These are phyloP conservation scores for Volucella inflata DNA, from an alignment of 2,888 invertebrate species.

Conservation along the genomic window DNA sequence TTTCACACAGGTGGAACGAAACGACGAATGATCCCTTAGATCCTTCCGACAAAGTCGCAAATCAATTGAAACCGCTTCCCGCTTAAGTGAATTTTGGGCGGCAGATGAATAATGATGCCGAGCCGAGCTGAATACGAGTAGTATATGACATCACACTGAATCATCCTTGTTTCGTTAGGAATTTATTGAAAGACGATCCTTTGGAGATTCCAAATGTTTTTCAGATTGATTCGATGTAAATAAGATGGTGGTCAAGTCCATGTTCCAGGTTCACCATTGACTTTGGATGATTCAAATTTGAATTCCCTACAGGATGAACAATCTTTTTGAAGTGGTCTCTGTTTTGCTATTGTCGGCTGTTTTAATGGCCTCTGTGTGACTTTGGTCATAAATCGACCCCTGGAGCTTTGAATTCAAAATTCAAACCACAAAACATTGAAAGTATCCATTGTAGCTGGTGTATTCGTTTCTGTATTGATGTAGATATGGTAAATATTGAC, in stretches of 20 bases:
- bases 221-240: slow-evolving; percentile 46
- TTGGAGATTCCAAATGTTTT: slow-evolving; percentile 42
- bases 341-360: not conserved
- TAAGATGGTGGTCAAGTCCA: slow-evolving; percentile 37
- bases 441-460: slow-evolving; percentile 23
- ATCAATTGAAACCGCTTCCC: slow-evolving; percentile 64
- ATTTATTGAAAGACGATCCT: slow-evolving; percentile 50
- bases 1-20: slow-evolving; percentile 68
- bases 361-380: slow-evolving; percentile 35
- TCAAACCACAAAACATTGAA: slow-evolving; percentile 53
- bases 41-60: slow-evolving; percentile 73
- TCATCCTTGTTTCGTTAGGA: slow-evolving; percentile 58
- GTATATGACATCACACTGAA: slow-evolving; percentile 42
- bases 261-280: not conserved
- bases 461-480: not conserved
- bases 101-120: slow-evolving; percentile 61
- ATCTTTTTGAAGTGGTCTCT: not conserved
- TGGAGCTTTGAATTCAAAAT: slow-evolving; percentile 43
- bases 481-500: slow-evolving; percentile 51
- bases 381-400: slow-evolving; percentile 63
- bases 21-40: slow-evolving; percentile 58
- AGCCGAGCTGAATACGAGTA: not conserved
- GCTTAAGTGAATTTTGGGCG: slow-evolving; percentile 55
- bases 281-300: slow-evolving; percentile 42
- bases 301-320: slow-evolving; percentile 59